Conservation (phyloP, 2,113 vertebrate species). For the Dendropsophus ebraccatus region DNA sequence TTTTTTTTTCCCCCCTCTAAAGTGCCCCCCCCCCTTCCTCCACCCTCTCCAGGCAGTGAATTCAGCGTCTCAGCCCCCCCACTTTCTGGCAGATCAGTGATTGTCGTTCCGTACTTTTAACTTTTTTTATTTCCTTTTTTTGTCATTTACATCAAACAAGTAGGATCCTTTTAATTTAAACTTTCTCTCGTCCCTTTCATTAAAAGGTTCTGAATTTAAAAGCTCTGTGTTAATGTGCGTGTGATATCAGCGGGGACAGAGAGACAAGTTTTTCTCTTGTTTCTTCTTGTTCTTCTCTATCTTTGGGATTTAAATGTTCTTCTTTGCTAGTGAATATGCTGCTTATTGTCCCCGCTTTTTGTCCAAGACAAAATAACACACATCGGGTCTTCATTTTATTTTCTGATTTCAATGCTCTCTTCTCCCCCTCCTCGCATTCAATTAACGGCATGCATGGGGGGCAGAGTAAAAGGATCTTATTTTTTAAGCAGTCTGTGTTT, state of each 20-base stretch:
- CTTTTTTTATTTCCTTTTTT: conserved; percentile 39
- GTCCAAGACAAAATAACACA: conserved; percentile 66
- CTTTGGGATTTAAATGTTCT: conserved; percentile 65
- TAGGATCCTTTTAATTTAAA: conserved; percentile 67
- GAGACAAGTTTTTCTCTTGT: conserved; percentile 59
- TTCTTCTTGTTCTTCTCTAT: conserved; percentile 60
- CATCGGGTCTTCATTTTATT: conserved; percentile 68
- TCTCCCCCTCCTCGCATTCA: conserved; percentile 68
- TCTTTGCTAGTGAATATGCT: conserved; percentile 61
- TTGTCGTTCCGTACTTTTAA: conserved; percentile 46
- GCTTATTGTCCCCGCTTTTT: conserved; percentile 67
- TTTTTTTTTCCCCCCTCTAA: conserved; percentile 47
- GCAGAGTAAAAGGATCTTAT: conserved; percentile 71
- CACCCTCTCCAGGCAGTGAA: conserved; percentile 40
- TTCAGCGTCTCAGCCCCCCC: conserved; percentile 45
- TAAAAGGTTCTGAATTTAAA: conserved; percentile 69
- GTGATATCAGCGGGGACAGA: conserved; percentile 65
- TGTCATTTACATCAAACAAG: conserved; percentile 59
- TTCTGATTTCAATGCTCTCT: conserved; percentile 61
- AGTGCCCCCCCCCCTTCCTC: conserved; percentile 44
- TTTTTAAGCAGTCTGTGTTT: conserved; percentile 67
- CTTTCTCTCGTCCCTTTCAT: conserved; percentile 57
- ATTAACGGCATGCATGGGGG: conserved; percentile 75
- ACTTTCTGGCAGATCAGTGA: conserved; percentile 42
- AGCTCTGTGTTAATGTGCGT: conserved; percentile 60